Evolutionary conservation across 2,797 vertebrate species (phyloP), one percentile per base, ranked within the genome.

Genomic region (Gymnopithys bicolor): DNA sequence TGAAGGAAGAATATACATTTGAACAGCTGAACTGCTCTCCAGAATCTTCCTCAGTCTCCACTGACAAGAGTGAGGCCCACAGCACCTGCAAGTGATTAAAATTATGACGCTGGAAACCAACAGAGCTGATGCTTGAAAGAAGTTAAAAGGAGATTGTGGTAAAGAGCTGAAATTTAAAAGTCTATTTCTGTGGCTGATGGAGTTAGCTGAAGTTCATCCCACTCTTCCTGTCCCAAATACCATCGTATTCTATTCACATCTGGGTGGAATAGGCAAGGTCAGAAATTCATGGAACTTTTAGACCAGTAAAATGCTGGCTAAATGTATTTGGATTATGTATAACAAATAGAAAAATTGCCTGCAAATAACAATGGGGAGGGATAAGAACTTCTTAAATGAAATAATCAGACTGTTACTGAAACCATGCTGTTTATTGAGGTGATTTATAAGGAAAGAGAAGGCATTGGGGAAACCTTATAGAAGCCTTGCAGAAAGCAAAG

Each of bases 301-400:
- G 6, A 49, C 5, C 15, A 51, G 32, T 14, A 66, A 76, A 88
- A 59, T 9, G 2, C 45, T 9, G 35, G n/a, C 21, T 45, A 48
- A 78, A 32, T 28, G 4, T 28, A 19, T 53, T 46, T 53, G 30
- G 7, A 33, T 19, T 25, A 2, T 10, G 6, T 30, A 24, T 9
- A 55, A 53, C 12, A 9, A 66, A 35, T 5, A 78, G 49, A 53
- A 84, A 66, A n/a, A 0, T 28, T 82, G 7, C 6, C 24, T 33
- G 7, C 39, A 81, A 84, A 84, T 32, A 41, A 3, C 1, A 49
- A 6, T 0, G 0, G 11, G 16, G 39, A 81, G 0, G 10, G 28
- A 30, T 56, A 70, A 77, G 37, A 43, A 11, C 9, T 55, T 51
- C 21, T 25, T 28, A 51, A 71, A 12, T 46, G 5, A 77, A 71